Percentiles rank a stretch among this genome's conserved stretches.
phyloP scores from a whole-genome alignment of 2,888 invertebrate genomes.

The Rapana venosa region DNA sequence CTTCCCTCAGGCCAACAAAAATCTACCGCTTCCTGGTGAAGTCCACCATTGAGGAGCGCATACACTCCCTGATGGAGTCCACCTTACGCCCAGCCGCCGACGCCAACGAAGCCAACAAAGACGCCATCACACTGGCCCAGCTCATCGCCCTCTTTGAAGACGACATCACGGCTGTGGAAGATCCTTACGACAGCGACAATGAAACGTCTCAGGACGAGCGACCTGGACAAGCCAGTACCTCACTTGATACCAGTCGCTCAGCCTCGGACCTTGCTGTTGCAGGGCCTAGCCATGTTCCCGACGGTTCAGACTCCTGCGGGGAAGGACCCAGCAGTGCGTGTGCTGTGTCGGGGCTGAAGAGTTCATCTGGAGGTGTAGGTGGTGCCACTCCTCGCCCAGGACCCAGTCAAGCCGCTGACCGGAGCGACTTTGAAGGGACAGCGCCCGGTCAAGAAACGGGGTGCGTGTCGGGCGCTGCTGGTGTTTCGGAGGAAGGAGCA shows the following conservation, averaged over 20 bases:
- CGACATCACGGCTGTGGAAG: background rate
- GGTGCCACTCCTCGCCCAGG: too few species aligned
- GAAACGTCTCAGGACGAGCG: background rate
- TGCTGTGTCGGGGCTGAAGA: too few species aligned
- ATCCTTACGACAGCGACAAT: background rate
- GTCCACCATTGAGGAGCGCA: conserved; percentile 86
- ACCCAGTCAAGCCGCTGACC: too few species aligned
- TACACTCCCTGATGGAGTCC: conserved; percentile 75
- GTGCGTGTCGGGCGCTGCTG: too few species aligned
- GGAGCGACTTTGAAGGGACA: too few species aligned
- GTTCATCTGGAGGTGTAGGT: too few species aligned
- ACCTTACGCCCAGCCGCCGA: conserved; percentile 52
- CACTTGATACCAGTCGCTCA: background rate
- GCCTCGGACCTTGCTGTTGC: background rate
- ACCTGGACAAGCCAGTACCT: background rate
- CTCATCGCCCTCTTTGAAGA: conserved; percentile 63
- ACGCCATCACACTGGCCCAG: conserved; percentile 66
- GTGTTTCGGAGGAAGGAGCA: background rate
- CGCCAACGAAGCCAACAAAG: conserved; percentile 36
- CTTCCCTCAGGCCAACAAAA: conserved; percentile 81
- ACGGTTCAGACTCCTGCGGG: background rate
- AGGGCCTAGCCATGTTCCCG: background rate
- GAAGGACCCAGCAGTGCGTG: too few species aligned
- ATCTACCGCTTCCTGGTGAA: conserved; percentile 86
- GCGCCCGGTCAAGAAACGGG: too few species aligned